Evolutionary conservation across 1,140 invertebrate species (phyloP).

Genomic region (Achroia grisella): DNA sequence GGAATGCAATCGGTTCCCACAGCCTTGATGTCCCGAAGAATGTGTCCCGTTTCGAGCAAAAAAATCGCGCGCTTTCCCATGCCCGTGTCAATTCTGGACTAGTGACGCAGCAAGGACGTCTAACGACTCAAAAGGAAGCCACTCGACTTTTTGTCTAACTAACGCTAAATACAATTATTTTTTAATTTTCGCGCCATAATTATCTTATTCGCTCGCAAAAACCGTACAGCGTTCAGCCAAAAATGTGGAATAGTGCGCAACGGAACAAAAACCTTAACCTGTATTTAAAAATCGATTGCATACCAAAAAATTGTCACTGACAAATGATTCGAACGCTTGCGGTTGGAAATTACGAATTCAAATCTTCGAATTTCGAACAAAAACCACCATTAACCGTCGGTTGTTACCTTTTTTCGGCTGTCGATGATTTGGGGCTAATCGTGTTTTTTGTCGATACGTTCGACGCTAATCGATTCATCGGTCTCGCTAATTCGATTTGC

Average conservation of each 20-base stretch:
- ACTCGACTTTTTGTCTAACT: no score
- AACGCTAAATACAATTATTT: conserved; percentile 2
- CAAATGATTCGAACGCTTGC: conserved; percentile 69
- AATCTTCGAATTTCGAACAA: conserved; percentile 68
- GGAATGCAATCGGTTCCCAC: conserved; percentile 61
- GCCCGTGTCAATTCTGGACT: conserved; percentile 23
- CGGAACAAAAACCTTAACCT: conserved; percentile 44
- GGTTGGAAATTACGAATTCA: conserved; percentile 69
- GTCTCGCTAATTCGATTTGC: conserved; percentile 61
- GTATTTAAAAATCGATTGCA: conserved; percentile 69
- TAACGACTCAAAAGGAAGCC: no score
- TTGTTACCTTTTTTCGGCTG: conserved; percentile 60
- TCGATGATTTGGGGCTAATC: conserved; percentile 66
- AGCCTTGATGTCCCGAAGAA: conserved; percentile 46
- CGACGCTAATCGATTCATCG: conserved; percentile 61
- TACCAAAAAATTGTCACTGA: conserved; percentile 71
- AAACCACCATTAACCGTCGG: conserved; percentile 63
- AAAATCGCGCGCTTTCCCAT: conserved; percentile 59
- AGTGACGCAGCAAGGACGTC: conserved; percentile 17
- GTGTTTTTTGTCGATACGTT: conserved; percentile 60
- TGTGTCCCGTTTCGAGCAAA: conserved; percentile 39
- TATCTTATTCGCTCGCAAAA: conserved; percentile 22
- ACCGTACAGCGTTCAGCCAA: conserved; percentile 16
- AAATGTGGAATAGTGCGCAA: conserved; percentile 28
- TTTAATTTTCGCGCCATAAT: conserved; percentile 10